Evolutionary conservation across 2,888 invertebrate species (phyloP).

Genomic region (Vannuccia rotundouncinata): DNA sequence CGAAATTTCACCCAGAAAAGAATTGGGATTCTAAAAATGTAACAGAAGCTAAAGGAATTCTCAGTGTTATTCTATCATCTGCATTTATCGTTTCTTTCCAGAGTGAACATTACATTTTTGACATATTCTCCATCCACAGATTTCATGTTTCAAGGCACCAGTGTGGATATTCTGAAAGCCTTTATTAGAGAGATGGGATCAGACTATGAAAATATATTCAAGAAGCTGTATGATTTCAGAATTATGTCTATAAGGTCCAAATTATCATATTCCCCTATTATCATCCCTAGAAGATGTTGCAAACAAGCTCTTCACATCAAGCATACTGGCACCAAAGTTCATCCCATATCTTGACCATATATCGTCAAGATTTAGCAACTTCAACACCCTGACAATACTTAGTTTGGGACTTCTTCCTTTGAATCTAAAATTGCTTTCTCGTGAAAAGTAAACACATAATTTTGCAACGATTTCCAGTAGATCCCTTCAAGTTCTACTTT

Average conservation of each 20-base stretch:
- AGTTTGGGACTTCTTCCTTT: not conserved
- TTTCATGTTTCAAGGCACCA: not conserved
- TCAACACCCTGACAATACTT: not conserved
- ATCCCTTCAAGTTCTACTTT: not conserved
- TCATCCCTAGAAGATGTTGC: not conserved
- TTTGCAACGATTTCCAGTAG: not conserved
- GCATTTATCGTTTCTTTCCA: not conserved
- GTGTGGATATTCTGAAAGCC: not conserved
- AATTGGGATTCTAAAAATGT: not conserved
- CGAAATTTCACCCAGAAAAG: not conserved
- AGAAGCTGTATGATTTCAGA: not conserved
- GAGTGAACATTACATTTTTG: too few relatives aligned
- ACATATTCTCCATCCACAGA: not conserved
- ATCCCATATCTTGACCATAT: not conserved
- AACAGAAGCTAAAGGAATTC: not conserved
- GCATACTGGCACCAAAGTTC: not conserved
- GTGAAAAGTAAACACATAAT: not conserved
- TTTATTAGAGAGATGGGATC: not conserved
- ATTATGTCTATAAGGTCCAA: not conserved
- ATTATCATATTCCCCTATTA: not conserved
- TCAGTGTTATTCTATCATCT: not conserved
- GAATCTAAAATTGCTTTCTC: not conserved
- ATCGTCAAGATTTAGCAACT: not conserved
- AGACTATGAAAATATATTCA: not conserved
- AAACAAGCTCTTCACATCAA: not conserved